Base-by-base conservation (phyloP, 2,888 invertebrate genomes). In the Pristionchus mayeri region DNA sequence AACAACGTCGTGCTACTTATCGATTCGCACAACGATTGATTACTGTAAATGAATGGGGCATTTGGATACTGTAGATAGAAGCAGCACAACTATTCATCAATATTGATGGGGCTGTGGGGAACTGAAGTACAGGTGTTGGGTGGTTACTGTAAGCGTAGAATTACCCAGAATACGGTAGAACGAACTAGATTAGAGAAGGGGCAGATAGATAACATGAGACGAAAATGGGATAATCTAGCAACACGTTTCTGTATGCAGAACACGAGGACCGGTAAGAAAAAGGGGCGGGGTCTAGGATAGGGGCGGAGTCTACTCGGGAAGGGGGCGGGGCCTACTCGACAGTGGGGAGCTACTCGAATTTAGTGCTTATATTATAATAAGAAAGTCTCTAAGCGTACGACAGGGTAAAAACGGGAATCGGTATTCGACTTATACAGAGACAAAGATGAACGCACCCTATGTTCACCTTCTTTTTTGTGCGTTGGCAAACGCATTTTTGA, bases 241-340 rank as follows among this genome's bases (percentile, higher is more conserved):
- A 78, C 76, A 78, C 76, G 76, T 78, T 71, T 71, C 71, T 71
- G 71, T 71, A 71, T 71, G 71, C 71, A 71, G 71, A 71, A 71
- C 40, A 71, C 37, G 40, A 71, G 44, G 71, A 44, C 40, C 71
- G 71, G 71, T 37, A 71, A 71, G 24, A 24, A 71, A 44, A 71
- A 21, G 37, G 71, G 71, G 40, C n/a, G 71, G 71, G 40, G 9
- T 40, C 71, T 71, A 37, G 40, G 37, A 40, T n/a, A 40, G 71
- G 40, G 71, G 24, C 71, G 40, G 40, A 44, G 71, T 44, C 44
- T 71, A 71, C 67, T 37, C 67, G 67, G 37, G 57, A 57, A 52
- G 57, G 67, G 37, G 67, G 16, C 60, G 34, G 67, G 67, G 67
- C 67, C 67, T 67, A 67, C 71, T 71, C 71, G 71, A 71, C 27